These are phyloP conservation scores for Aspidapion aeneum DNA, from an alignment of 2,888 invertebrate species.

Conservation along the genomic window DNA sequence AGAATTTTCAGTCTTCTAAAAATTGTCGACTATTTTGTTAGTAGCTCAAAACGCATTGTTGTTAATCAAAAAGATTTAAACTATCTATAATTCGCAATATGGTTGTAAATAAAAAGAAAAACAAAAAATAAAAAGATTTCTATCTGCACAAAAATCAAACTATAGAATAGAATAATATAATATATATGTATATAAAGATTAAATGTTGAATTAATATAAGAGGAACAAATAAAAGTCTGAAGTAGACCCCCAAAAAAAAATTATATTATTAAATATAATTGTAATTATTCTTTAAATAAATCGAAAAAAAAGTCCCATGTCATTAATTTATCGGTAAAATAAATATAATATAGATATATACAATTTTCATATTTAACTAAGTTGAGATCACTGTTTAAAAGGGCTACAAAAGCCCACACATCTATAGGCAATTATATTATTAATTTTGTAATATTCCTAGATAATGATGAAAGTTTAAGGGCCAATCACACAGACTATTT, in stretches of 20 bases:
- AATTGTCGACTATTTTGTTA: neutral
- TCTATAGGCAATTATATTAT: slow-evolving; percentile 18
- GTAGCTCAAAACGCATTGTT: neutral
- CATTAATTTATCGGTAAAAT: neutral
- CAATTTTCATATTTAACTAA: slow-evolving; percentile 27
- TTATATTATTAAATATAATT: neutral
- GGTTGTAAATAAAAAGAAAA: neutral
- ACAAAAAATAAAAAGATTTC: neutral
- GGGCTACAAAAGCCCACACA: slow-evolving; percentile 11
- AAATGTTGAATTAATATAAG: neutral
- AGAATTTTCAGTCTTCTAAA: neutral
- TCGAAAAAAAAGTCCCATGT: neutral
- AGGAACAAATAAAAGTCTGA: neutral
- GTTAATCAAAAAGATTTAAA: neutral
- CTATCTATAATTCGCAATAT: neutral
- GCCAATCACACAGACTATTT: no score
- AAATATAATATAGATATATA: neutral
- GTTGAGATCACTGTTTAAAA: slow-evolving; percentile 42
- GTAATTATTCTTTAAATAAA: no score
- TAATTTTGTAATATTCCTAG: no score
- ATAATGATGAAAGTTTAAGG: no score
- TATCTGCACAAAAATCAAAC: neutral
- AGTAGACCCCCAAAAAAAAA: neutral
- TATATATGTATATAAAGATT: neutral
- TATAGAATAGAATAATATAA: neutral